These are phyloP conservation scores for Aix galericulata DNA, from an alignment of 2,113 vertebrate genomes.

Conservation along the genomic window DNA sequence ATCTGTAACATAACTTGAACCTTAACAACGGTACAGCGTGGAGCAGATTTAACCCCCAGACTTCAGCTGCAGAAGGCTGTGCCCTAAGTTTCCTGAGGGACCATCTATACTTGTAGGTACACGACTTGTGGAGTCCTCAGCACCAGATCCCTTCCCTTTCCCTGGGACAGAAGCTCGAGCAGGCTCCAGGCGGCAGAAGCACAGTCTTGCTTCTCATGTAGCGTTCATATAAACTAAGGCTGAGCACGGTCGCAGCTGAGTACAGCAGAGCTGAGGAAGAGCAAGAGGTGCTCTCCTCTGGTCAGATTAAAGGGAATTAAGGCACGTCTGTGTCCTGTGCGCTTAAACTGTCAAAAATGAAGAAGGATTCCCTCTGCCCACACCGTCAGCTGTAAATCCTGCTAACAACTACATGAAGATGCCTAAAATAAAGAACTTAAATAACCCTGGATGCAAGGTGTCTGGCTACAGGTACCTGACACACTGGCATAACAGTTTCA, in stretches of 20 bases:
- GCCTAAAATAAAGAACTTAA: not conserved
- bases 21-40: not conserved
- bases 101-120: not conserved
- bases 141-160: not conserved
- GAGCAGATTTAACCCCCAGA: not conserved
- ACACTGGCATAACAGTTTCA: not conserved
- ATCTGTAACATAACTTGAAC: not conserved
- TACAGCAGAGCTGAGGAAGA: not conserved
- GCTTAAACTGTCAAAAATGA: not conserved
- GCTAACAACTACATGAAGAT: not conserved
- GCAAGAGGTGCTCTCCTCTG: not conserved
- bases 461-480: not conserved
- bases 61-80: not conserved
- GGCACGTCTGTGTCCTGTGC: not conserved
- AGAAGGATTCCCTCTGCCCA: not conserved
- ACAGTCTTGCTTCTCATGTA: not conserved
- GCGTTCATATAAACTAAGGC: not conserved
- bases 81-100: not conserved
- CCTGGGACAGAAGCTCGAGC: not conserved
- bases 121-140: not conserved
- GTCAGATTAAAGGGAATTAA: slow-evolving; percentile 30
- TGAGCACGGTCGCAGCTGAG: not conserved
- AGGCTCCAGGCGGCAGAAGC: not conserved
- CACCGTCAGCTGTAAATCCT: not conserved
- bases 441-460: not conserved